A percentile compares a stretch with the other conserved stretches of the same genome.
Conservation (phyloP, 2,888 invertebrate species). For the Dolomedes plantarius region DNA sequence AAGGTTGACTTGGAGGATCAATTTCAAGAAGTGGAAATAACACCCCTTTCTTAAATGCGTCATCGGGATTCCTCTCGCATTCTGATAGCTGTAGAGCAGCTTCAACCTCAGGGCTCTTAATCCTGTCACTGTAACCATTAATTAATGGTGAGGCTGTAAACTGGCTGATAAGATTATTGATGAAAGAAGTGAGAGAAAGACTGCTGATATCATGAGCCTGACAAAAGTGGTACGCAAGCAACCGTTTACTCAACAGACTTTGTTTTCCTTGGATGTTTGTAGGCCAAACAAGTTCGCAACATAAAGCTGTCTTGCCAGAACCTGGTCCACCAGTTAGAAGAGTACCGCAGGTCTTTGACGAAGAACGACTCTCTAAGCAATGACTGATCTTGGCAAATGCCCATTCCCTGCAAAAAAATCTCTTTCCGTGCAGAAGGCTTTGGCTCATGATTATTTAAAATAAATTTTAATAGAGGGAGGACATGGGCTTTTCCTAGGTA, state of each 20-base stretch:
- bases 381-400: slow-evolving; percentile 94
- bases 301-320: slow-evolving; percentile 88
- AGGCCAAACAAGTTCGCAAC: slow-evolving; percentile 75
- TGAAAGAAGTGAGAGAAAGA: slow-evolving; percentile 89
- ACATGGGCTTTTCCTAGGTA: not conserved
- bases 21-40: slow-evolving; percentile 91
- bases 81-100: slow-evolving; percentile 86
- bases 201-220: slow-evolving; percentile 85
- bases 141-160: slow-evolving; percentile 80
- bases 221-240: slow-evolving; percentile 91
- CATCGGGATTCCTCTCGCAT: slow-evolving; percentile 91
- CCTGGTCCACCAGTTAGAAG: slow-evolving; percentile 93
- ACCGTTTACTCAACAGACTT: slow-evolving; percentile 83
- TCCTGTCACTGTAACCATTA: slow-evolving; percentile 84
- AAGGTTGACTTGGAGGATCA: slow-evolving; percentile 86
- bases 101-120: slow-evolving; percentile 88
- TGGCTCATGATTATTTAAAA: slow-evolving; percentile 74
- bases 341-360: slow-evolving; percentile 87
- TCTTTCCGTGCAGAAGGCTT: slow-evolving; percentile 78
- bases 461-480: slow-evolving; percentile 15
- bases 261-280: slow-evolving; percentile 75
- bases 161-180: slow-evolving; percentile 89
- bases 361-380: slow-evolving; percentile 88
- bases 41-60: slow-evolving; percentile 91
- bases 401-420: slow-evolving; percentile 96